Conservation (phyloP, 1,140 invertebrate genomes). For the Euglossa dilemma region DNA sequence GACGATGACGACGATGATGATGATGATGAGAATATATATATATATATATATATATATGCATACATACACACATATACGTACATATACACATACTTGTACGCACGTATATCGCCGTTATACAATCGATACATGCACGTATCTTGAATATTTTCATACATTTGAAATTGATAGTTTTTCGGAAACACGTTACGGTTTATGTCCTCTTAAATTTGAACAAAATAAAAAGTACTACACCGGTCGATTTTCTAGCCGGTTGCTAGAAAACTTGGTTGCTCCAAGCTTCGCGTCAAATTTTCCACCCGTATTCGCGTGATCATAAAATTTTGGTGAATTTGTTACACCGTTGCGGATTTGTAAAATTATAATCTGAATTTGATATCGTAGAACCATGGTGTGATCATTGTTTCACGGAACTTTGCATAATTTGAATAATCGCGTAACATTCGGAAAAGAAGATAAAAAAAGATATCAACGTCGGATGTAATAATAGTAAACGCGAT, state of each 20-base stretch:
- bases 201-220: conserved; percentile 33
- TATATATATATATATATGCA: too few species aligned
- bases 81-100: background rate
- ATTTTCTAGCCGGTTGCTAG: conserved; percentile 38
- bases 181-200: conserved; percentile 12
- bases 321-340: background rate
- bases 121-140: background rate
- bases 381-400: background rate
- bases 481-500: background rate
- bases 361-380: background rate
- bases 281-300: conserved; percentile 12
- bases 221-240: conserved; percentile 27
- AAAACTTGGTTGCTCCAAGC: conserved; percentile 57
- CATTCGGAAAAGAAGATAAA: background rate
- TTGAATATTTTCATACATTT: background rate
- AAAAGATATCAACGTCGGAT: too few species aligned
- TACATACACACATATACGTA: background rate
- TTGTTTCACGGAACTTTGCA: background rate
- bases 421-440: background rate
- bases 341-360: background rate
- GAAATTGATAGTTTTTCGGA: conserved; percentile 1
- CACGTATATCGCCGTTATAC: background rate
- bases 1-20: too few species aligned
- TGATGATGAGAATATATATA: too few species aligned
- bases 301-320: background rate